phyloP scores from a whole-genome alignment of 2,113 vertebrate genomes.

The Phylloscopus trochiloides region DNA sequence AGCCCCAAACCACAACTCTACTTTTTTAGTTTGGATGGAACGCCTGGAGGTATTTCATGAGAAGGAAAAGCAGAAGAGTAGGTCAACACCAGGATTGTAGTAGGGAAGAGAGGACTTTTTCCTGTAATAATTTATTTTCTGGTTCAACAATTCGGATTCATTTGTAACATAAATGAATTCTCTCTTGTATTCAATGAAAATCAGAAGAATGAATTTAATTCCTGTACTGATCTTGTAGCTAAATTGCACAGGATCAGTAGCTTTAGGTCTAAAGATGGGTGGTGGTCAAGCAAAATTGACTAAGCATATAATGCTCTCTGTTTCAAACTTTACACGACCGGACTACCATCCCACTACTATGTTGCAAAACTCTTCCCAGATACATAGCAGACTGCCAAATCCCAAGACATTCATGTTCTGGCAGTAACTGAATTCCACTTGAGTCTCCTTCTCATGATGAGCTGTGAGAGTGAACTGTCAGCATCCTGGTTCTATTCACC shows the following conservation, averaged over 20 bases:
- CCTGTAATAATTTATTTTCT: neutral
- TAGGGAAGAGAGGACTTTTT: neutral
- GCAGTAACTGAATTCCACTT: slow-evolving; percentile 21
- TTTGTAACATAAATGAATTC: neutral
- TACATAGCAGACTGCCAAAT: neutral
- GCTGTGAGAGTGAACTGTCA: slow-evolving; percentile 44
- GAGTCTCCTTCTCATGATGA: slow-evolving; percentile 12
- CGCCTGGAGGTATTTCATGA: rapidly evolving
- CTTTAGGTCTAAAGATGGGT: neutral
- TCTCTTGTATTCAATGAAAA: neutral
- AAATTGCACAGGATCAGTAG: neutral
- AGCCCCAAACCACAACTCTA: neutral
- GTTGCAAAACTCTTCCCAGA: neutral
- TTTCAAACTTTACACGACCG: rapidly evolving
- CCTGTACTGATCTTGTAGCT: neutral
- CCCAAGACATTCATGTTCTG: neutral
- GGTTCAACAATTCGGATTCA: neutral
- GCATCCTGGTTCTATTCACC: slow-evolving; percentile 42
- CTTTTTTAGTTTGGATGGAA: neutral
- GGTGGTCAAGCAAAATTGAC: neutral
- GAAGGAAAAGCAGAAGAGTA: neutral
- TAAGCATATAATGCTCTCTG: neutral
- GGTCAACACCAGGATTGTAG: neutral
- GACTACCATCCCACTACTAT: neutral
- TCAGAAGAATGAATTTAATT: neutral